Percentiles rank a stretch among this genome's conserved stretches.
These are phyloP conservation scores for Zaprionus lineosus DNA, from an alignment of 2,888 invertebrate species.

Conservation along the genomic window DNA sequence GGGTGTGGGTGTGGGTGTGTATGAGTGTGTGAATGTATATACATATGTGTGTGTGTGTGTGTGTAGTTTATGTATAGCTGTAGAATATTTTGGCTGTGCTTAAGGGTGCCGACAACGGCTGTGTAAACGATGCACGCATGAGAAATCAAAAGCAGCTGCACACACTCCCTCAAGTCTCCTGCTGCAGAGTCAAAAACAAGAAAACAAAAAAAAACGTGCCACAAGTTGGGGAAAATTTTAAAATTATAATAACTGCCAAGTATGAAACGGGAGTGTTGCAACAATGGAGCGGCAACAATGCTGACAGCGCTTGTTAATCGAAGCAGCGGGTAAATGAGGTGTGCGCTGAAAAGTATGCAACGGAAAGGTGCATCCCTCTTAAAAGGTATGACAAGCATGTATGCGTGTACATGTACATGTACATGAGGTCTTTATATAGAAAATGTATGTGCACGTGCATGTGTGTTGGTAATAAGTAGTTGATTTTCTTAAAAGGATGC, in stretches of 20 bases:
- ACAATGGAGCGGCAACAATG: conserved; percentile 15
- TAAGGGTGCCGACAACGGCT: conserved; percentile 34
- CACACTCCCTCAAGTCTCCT: conserved; percentile 42
- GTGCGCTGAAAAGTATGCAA: conserved; percentile 19
- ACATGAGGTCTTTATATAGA: no score
- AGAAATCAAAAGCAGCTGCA: conserved; percentile 66
- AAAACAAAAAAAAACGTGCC: background rate
- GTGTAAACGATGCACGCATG: conserved; percentile 66
- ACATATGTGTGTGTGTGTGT: background rate
- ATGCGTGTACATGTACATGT: no score
- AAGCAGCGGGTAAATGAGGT: conserved; percentile 2
- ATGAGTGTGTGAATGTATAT: background rate
- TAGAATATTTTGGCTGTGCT: conserved; percentile 39
- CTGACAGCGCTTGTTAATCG: conserved; percentile 13
- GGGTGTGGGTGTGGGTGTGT: background rate
- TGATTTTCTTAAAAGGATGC: no score
- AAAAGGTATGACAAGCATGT: no score
- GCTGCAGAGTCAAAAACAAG: background rate
- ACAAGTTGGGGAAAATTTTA: conserved; percentile 33
- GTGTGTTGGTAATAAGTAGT: no score
- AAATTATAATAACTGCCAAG: conserved; percentile 45
- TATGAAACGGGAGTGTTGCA: background rate
- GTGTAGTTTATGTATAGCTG: conserved; percentile 9
- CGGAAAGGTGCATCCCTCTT: background rate
- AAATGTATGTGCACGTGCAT: no score